Base-by-base conservation (phyloP, 2,797 vertebrate genomes). In the Acipenser transmontanus region DNA sequence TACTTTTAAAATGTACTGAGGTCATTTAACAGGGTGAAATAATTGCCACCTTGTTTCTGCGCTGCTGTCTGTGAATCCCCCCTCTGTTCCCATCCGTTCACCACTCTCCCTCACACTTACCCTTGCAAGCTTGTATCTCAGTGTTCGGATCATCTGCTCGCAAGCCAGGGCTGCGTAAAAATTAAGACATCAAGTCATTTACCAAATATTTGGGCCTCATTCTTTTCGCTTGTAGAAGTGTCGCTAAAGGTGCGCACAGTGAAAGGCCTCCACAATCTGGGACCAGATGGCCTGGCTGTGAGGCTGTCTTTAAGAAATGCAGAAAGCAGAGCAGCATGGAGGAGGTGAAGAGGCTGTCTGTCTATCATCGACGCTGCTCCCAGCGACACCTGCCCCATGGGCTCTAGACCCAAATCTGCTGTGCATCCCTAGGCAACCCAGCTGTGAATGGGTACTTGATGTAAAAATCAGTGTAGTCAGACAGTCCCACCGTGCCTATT, bases 191-290 rank as follows among this genome's bases (percentile, higher is more conserved):
- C 65, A 64, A 57, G 59, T 17, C 56, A 34, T 60, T 79, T 80
- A 69, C 69, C 66, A 69, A 72, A 57, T 63, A 10, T 0, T 0
- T 65, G 47, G 49, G 66, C 61, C 2, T 70, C 79, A 47, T 61
- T 50, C 59, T 50, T 61, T 61, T 34, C 56, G 8, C 59, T 72
- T 73, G 68, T 68, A 65, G 61, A 69, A 8, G 14, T 71, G 67
- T 73, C 71, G 71, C 76, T 13, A 72, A 71, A 80, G 72, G 68
- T 74, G 70, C 69, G 73, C 82, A 74, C 17, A 7, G 67, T 61
- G 65, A 75, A 66, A 73, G 66, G 51, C 13, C 62, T 60, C 59
- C 67, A 9, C 63, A 62, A 13, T 67, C 69, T 1, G 63, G 34
- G 66, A 70, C 68, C 74, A 81, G 78, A 65, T 66, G 68, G 59